Evolutionary conservation across 2,888 invertebrate species (phyloP), one percentile per base, ranked within the genome.

Genomic region (Morpho helenor): DNA sequence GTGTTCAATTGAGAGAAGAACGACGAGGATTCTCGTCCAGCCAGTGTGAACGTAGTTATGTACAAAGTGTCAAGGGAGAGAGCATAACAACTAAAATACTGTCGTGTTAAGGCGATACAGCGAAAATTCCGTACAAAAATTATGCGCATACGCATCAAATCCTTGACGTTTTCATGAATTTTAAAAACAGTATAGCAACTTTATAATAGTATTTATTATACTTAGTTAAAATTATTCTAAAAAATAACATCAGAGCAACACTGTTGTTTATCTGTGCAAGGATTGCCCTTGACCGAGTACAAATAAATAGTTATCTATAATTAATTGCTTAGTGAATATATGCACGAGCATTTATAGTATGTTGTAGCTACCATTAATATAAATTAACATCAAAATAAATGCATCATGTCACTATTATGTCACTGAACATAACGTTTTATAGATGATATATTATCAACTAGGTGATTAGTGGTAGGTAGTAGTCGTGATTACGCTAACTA

Each of bases 341-440:
- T 75, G 82, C 84, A 82, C 82, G 85, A 87, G 87, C 85, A 86
- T 87, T 87, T 83, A 85, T 81, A 70, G 71, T 76, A 81, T 84
- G 80, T 86, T 86, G 84, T 86, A 86, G 87, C 87, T 89, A 88
- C 83, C 84, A 84, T 86, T 87, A 88, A 78, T 79, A 84, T 87
- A 87, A 88, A 87, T 86, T 88, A 89, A 86, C 87, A 87, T 85
- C 82, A 72, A 87, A 87, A 89, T 90, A 90, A 90, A 90, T 90
- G 90, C 90, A 89, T 88, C 87, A 87, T 79, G 88, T 88, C 87
- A 89, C 89, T 86, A 82, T 84, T 82, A 87, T 87, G 86, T 88
- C 84, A 79, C 79, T 73, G 82, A 86, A 87, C 82, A 82, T 87
- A 87, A 86, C 81, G 73, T 83, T 57, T 55, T 63, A 57, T 53